Conservation (phyloP, 64 coral and sea anemone species). For the Montipora cactus region DNA sequence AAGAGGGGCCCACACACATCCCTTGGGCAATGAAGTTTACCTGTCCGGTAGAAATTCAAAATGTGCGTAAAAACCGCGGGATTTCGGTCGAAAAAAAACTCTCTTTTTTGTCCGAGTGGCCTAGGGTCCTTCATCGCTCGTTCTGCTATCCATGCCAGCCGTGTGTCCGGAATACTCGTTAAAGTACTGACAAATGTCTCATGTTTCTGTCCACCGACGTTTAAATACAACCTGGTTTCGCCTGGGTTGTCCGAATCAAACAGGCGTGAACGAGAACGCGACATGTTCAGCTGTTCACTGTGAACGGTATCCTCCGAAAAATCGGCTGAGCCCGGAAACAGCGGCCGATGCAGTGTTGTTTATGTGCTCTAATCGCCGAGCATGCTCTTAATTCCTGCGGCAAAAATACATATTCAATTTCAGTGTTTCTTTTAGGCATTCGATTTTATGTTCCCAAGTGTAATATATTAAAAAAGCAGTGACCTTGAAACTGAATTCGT, state of each 20-base stretch:
- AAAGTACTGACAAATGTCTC: slow-evolving; percentile 94
- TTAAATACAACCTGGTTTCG: slow-evolving; percentile 83
- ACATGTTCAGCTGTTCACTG: slow-evolving; percentile 47
- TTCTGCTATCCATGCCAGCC: slow-evolving; percentile 90
- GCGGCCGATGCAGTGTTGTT: neutral
- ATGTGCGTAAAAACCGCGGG: slow-evolving; percentile 90
- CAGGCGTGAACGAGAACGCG: slow-evolving; percentile 83
- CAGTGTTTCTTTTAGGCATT: neutral
- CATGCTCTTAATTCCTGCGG: neutral
- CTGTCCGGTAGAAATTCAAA: slow-evolving; percentile 92
- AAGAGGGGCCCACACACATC: slow-evolving; percentile 93
- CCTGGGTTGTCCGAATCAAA: slow-evolving; percentile 94
- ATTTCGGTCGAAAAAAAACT: slow-evolving; percentile 96
- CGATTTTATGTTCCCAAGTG: neutral
- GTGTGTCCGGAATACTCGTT: slow-evolving; percentile 83
- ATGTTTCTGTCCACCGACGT: slow-evolving; percentile 94
- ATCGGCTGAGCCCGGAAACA: neutral
- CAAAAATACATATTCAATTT: slow-evolving; percentile 8
- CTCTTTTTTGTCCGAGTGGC: slow-evolving; percentile 76
- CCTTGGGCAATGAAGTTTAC: slow-evolving; percentile 91
- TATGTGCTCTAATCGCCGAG: neutral
- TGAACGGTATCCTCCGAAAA: neutral
- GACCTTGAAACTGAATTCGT: no score
- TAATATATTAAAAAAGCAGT: no score
- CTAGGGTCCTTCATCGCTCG: slow-evolving; percentile 83